These are phyloP conservation scores for Tiphia femorata DNA, from an alignment of 2,888 invertebrate genomes.

Conservation along the genomic window DNA sequence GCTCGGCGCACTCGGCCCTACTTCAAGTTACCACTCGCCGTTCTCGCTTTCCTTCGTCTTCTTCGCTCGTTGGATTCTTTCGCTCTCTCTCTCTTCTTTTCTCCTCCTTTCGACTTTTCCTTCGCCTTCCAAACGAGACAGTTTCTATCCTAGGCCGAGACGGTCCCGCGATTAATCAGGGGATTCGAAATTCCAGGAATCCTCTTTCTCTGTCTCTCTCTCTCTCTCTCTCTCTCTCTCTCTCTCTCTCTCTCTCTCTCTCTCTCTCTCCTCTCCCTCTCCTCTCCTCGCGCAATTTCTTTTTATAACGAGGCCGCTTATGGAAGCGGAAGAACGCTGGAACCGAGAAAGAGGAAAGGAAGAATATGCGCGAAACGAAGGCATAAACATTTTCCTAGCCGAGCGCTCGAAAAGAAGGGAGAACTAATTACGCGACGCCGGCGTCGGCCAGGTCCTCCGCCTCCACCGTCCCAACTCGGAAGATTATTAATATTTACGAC, in stretches of 20 bases:
- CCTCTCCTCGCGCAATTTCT: constrained; percentile 17
- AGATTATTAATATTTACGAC: constrained; percentile 56
- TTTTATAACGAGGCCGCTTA: constrained; percentile 7
- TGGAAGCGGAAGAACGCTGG: background rate
- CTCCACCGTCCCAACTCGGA: constrained; percentile 29
- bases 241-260: background rate
- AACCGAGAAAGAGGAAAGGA: background rate
- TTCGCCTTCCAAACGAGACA: background rate
- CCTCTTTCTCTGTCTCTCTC: background rate
- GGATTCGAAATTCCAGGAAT: constrained; percentile 24
- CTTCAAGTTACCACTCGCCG: background rate
- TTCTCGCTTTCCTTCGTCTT: constrained; percentile 2
- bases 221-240: background rate
- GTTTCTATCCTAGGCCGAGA: constrained; percentile 7
- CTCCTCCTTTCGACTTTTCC: background rate
- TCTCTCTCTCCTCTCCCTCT: background rate
- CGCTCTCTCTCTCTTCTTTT: background rate
- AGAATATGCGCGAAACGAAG: constrained; percentile 13
- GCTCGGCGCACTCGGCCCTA: constrained; percentile 16
- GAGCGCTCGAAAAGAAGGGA: constrained; percentile 34
- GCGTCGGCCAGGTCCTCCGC: background rate
- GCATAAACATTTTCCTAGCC: constrained; percentile 45
- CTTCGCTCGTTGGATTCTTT: background rate
- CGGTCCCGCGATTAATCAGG: constrained; percentile 34
- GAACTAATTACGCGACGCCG: background rate